A percentile compares a stretch with the other conserved stretches of the same genome.
These are phyloP conservation scores for Tetragonula carbonaria DNA, from an alignment of 2,888 invertebrate genomes.

Conservation along the genomic window DNA sequence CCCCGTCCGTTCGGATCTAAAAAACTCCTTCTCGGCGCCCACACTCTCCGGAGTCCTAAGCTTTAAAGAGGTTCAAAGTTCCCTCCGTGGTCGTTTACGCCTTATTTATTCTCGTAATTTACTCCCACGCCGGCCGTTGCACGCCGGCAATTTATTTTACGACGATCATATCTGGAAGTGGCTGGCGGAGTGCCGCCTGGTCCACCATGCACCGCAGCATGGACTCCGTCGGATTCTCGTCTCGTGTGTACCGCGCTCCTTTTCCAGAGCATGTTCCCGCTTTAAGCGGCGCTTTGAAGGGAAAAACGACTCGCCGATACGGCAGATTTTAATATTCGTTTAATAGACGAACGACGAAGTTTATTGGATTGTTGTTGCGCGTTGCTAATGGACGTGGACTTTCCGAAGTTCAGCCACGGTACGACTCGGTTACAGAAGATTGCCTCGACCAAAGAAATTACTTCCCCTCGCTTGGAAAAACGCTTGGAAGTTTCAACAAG, in stretches of 20 bases:
- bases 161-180: slow-evolving; percentile 79
- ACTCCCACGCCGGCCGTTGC: slow-evolving; percentile 76
- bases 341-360: background rate
- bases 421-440: background rate
- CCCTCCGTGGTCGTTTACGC: slow-evolving; percentile 75
- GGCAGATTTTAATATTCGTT: background rate
- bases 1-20: slow-evolving; percentile 60
- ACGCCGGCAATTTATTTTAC: slow-evolving; percentile 77
- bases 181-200: slow-evolving; percentile 65
- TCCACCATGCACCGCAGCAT: slow-evolving; percentile 36
- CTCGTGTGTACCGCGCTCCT: slow-evolving; percentile 36
- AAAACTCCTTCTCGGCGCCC: slow-evolving; percentile 67
- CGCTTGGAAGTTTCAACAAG: background rate
- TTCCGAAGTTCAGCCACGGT: background rate
- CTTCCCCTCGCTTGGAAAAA: background rate
- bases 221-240: slow-evolving; percentile 34
- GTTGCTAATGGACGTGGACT: background rate
- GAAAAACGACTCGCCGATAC: background rate
- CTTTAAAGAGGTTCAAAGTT: slow-evolving; percentile 77
- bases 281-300: slow-evolving; percentile 4
- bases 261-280: slow-evolving; percentile 34
- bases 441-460: background rate
- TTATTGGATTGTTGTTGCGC: background rate
- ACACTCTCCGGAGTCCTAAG: slow-evolving; percentile 73
- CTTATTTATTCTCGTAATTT: slow-evolving; percentile 81